Base-by-base conservation (phyloP, 30 jellyfish, hydroid and myxozoan species). In the Pelagia noctiluca region DNA sequence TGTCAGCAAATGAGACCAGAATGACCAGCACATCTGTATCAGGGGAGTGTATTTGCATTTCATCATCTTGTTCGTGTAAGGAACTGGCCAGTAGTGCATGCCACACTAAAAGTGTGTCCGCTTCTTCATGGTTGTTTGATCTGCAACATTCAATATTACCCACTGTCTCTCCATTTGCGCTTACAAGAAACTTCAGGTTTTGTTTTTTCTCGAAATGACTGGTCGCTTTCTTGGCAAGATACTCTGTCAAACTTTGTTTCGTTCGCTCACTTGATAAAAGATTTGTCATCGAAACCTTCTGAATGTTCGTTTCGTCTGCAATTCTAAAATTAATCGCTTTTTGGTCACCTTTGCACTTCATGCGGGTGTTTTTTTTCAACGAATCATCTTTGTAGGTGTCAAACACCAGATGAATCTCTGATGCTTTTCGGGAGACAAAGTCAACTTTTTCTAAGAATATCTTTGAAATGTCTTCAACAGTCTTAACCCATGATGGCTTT, bases 61-160 rank as follows among this genome's bases (percentile, higher is more conserved):
- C 85, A 73, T 73, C 49, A 46, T 73, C 85, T 73, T 73, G 85
- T 21, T 50, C 48, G 32, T 63, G 74, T 31, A 80, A 80, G 76
- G 91, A 63, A 31, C 60, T 37, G 71, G 91, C 78, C 4, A 80
- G 62, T 3, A 28, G 75, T 66, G 91, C 86, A 4, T 80, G 91
- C 66, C 78, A 80, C 74, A 80, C 66, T 23, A 80, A 2, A n/a
- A 66, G 76, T n/a, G 85, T 80, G 84, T 80, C 91, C 16, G 87
- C 86, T 64, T 80, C 91, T 31, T 80, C 91, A 67, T 63, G 91
- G 47, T 73, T 73, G 74, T 46, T 73, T 29, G 85, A 46, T 18
- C 85, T 73, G 85, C 85, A 73, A 33, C 78, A 73, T 5, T 48
- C 85, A 73, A 73, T 73, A 18, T 73, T 47, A 73, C 85, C 85